Conservation (phyloP, 2,797 vertebrate species). For the Rhabdophis nuchalis region DNA sequence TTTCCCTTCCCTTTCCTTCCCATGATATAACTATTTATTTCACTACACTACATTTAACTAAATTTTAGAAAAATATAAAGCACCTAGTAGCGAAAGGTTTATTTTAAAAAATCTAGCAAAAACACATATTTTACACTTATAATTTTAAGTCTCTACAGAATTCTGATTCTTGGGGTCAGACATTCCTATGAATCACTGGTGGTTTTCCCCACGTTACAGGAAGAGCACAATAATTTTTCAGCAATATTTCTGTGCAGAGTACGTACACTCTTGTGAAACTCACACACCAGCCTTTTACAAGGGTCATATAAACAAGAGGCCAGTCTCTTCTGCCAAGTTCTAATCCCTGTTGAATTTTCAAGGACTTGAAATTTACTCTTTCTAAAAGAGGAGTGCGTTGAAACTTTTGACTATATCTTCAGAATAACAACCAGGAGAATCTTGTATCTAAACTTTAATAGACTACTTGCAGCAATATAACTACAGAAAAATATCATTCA, state of each 20-base stretch:
- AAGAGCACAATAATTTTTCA: slow-evolving; percentile 7
- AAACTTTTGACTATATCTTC: neutral
- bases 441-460: neutral
- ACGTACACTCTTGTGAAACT: neutral
- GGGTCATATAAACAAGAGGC: neutral
- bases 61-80: neutral
- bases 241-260: neutral
- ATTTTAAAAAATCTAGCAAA: neutral
- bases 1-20: neutral
- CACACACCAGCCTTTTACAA: neutral
- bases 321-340: neutral
- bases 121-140: neutral
- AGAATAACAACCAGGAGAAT: neutral
- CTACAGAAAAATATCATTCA: neutral
- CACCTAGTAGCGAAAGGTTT: neutral
- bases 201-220: neutral
- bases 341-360: neutral
- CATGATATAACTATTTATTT: neutral
- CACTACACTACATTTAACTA: neutral
- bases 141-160: neutral
- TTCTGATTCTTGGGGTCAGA: neutral
- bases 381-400: neutral
- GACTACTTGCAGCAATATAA: neutral
- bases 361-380: neutral
- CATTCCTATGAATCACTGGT: slow-evolving; percentile 22